A percentile compares a stretch with the other conserved stretches of the same genome.
phyloP scores from a whole-genome alignment of 2,888 invertebrate genomes.

The Aplocera efformata region DNA sequence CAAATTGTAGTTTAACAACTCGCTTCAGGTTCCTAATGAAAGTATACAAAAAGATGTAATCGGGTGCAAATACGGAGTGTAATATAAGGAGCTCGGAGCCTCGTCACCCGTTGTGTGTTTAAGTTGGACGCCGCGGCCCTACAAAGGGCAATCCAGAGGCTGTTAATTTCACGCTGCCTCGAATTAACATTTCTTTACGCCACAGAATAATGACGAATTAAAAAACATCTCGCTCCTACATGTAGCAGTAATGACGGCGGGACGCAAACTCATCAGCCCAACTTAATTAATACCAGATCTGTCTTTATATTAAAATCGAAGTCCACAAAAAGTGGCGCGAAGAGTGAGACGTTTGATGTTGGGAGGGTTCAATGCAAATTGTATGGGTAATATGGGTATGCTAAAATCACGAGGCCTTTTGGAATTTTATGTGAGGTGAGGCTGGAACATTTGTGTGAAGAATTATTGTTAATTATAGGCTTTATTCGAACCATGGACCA shows the following conservation, averaged over 20 bases:
- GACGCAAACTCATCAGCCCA: conserved; percentile 71
- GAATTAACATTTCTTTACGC: conserved; percentile 82
- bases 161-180: conserved; percentile 81
- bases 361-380: conserved; percentile 38
- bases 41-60: conserved; percentile 67
- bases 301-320: conserved; percentile 78
- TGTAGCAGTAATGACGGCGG: conserved; percentile 72
- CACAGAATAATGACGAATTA: conserved; percentile 80
- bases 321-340: conserved; percentile 40
- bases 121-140: conserved; percentile 70
- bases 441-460: conserved; percentile 9
- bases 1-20: conserved; percentile 73
- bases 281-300: conserved; percentile 79
- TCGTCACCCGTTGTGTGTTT: conserved; percentile 80
- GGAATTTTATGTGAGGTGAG: conserved; percentile 8
- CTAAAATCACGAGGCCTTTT: conserved; percentile 18
- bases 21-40: conserved; percentile 65
- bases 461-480: conserved; percentile 1
- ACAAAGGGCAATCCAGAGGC: conserved; percentile 76
- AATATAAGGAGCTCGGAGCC: conserved; percentile 65
- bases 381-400: conserved; percentile 17
- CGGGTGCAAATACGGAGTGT: conserved; percentile 74
- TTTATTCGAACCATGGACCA: too few species aligned
- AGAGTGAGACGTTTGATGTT: conserved; percentile 30
- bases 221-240: conserved; percentile 76